Evolutionary conservation across 2,888 invertebrate species (phyloP).

Genomic region (Drosophila kanekoi): DNA sequence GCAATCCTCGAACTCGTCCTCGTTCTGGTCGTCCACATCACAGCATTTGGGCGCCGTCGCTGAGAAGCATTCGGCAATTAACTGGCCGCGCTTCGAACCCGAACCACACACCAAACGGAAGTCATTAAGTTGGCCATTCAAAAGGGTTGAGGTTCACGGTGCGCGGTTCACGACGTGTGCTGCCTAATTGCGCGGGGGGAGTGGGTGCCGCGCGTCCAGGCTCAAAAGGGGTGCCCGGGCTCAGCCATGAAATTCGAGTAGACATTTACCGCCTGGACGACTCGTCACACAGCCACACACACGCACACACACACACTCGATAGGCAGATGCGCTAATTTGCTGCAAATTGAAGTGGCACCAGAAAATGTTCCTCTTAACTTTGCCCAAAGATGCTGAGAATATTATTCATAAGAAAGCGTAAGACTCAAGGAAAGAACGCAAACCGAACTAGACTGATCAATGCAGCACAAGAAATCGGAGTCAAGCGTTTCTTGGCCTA

Average conservation of each 20-base stretch:
- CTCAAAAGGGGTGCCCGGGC: slow-evolving; percentile 12
- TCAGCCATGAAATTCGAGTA: slow-evolving; percentile 59
- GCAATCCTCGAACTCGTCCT: slow-evolving; percentile 20
- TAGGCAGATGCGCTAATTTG: slow-evolving; percentile 32
- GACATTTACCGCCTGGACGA: slow-evolving; percentile 30
- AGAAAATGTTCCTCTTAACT: not conserved
- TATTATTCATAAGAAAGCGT: not conserved
- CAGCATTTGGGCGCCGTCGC: slow-evolving; percentile 27
- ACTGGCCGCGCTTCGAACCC: slow-evolving; percentile 41
- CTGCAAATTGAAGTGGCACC: not conserved
- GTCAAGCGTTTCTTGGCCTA: no score
- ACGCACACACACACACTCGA: not conserved
- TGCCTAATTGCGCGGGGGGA: slow-evolving; percentile 61
- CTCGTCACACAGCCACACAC: not conserved
- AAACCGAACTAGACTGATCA: no score
- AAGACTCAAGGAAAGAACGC: not conserved
- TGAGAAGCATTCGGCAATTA: slow-evolving; percentile 55
- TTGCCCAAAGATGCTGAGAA: not conserved
- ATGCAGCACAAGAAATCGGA: no score
- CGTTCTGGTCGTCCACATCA: slow-evolving; percentile 13
- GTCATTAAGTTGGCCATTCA: slow-evolving; percentile 65
- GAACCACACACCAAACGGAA: slow-evolving; percentile 60
- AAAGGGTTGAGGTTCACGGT: slow-evolving; percentile 61
- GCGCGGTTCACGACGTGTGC: slow-evolving; percentile 48
- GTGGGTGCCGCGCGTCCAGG: slow-evolving; percentile 23